Percentiles rank a stretch among this genome's conserved stretches.
Evolutionary conservation across 2,888 invertebrate species (phyloP).

Genomic region (Folsomia manolachei): DNA sequence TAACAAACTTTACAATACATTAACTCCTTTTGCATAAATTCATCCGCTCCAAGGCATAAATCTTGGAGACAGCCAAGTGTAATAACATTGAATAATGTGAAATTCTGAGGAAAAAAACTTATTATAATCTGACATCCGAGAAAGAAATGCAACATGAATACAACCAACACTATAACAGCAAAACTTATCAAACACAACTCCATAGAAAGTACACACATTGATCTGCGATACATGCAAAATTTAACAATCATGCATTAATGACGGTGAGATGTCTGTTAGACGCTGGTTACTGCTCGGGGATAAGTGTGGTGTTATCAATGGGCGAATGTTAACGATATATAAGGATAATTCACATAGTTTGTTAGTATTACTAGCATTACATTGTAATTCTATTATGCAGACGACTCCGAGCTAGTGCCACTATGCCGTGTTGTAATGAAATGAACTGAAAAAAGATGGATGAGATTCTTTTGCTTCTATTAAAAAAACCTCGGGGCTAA

Average conservation of each 20-base stretch:
- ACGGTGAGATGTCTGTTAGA: not conserved
- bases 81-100: conserved; percentile 9
- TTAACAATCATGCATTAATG: conserved; percentile 7
- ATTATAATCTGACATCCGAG: conserved; percentile 1
- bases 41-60: conserved; percentile 2
- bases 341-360: not conserved
- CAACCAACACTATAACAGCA: not conserved
- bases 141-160: not conserved
- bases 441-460: not conserved
- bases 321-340: too few relatives aligned
- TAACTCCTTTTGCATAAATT: not conserved
- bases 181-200: not conserved
- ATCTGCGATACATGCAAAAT: not conserved
- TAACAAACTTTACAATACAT: conserved; percentile 3
- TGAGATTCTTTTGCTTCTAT: not conserved
- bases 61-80: conserved; percentile 7
- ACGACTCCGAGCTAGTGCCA: too few relatives aligned
- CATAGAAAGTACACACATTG: not conserved
- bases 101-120: conserved; percentile 3
- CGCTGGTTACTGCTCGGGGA: too few relatives aligned
- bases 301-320: too few relatives aligned
- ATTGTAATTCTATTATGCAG: too few relatives aligned
- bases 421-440: not conserved
- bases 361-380: not conserved
- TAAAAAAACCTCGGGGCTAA: conserved; percentile 10